These are phyloP conservation scores for Coregonus ussuriensis DNA, from an alignment of 2,797 vertebrate species.

Conservation along the genomic window DNA sequence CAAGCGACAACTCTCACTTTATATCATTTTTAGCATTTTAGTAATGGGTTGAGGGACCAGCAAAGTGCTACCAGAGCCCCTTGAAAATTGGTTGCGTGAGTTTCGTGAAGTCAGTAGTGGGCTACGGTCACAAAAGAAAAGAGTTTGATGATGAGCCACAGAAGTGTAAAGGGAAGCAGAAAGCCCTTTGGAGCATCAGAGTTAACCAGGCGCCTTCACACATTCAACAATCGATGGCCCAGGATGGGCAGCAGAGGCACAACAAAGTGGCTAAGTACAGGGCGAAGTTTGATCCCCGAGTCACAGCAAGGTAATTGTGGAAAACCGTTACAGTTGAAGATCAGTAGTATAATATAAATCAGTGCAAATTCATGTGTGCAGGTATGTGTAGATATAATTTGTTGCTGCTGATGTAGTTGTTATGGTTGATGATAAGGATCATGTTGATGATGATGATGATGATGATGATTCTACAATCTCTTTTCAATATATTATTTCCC, in stretches of 20 bases:
- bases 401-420: no score
- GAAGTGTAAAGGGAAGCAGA: constrained; percentile 18
- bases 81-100: constrained; percentile 40
- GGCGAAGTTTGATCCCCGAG: constrained; percentile 44
- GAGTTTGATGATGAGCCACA: constrained; percentile 17
- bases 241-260: constrained; percentile 26
- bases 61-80: constrained; percentile 53
- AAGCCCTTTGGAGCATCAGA: constrained; percentile 20
- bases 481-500: no score
- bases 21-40: constrained; percentile 32
- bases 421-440: no score
- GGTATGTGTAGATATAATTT: no score
- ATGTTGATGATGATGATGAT: no score
- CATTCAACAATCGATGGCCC: constrained; percentile 1
- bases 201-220: background rate
- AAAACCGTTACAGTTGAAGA: no score
- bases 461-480: no score
- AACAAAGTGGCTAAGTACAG: constrained; percentile 55
- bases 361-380: no score
- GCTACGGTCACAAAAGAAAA: constrained; percentile 28
- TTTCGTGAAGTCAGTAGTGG: constrained; percentile 42
- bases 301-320: no score
- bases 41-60: constrained; percentile 57
- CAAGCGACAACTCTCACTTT: background rate
- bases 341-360: no score